phyloP scores from a whole-genome alignment of 2,797 vertebrate genomes.

The Channa striata region DNA sequence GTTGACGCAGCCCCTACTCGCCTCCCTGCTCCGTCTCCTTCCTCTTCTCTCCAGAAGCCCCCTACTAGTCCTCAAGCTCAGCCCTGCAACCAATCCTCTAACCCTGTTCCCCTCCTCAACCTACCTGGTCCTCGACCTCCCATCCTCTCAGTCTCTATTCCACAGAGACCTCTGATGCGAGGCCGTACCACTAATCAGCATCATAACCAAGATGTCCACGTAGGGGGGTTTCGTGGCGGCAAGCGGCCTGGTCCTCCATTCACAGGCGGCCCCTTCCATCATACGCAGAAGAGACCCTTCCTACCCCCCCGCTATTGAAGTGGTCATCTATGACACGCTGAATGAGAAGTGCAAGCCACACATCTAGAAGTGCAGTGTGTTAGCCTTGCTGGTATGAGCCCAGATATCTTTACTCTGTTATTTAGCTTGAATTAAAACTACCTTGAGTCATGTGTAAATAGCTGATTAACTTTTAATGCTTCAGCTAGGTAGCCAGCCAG shows the following conservation, averaged over 20 bases:
- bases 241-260: slow-evolving; percentile 90
- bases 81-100: slow-evolving; percentile 70
- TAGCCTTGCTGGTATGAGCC: slow-evolving; percentile 81
- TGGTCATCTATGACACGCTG: slow-evolving; percentile 60
- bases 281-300: slow-evolving; percentile 93
- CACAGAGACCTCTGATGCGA: slow-evolving; percentile 82
- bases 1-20: slow-evolving; percentile 61
- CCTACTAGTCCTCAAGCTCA: slow-evolving; percentile 75
- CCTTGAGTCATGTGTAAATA: slow-evolving; percentile 74
- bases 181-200: slow-evolving; percentile 74
- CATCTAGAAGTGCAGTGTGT: slow-evolving; percentile 67
- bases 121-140: slow-evolving; percentile 80
- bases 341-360: slow-evolving; percentile 64
- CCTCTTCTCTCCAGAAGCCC: slow-evolving; percentile 68
- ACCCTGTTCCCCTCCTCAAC: slow-evolving; percentile 74
- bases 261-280: slow-evolving; percentile 86
- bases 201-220: slow-evolving; percentile 81
- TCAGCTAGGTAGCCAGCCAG: slow-evolving; percentile 44
- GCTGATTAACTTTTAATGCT: slow-evolving; percentile 57
- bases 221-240: slow-evolving; percentile 80
- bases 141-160: slow-evolving; percentile 68
- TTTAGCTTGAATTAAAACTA: slow-evolving; percentile 67
- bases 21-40: slow-evolving; percentile 72
- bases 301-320: slow-evolving; percentile 95
- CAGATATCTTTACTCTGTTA: slow-evolving; percentile 73